Conservation (phyloP, 2,797 vertebrate species). For the Phrynocephalus forsythii region DNA sequence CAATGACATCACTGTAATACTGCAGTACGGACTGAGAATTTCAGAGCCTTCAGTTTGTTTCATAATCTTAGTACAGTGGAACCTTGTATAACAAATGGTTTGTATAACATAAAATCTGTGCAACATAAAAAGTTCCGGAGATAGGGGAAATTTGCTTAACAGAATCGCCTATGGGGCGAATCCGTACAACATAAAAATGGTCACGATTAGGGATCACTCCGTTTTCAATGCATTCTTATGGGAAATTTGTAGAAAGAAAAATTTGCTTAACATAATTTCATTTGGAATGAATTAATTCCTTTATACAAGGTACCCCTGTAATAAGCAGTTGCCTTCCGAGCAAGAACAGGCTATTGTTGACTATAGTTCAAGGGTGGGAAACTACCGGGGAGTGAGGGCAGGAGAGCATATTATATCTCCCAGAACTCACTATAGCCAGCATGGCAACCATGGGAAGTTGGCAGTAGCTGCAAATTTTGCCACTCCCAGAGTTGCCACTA, state of each 20-base stretch:
- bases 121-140: too few species aligned
- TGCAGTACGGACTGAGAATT: neutral
- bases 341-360: too few species aligned
- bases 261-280: too few species aligned
- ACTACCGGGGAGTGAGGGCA: neutral
- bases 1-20: conserved; percentile 33
- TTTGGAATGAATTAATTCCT: too few species aligned
- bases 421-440: neutral
- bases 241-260: too few species aligned
- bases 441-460: neutral
- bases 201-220: too few species aligned
- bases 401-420: neutral
- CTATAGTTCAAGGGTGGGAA: neutral
- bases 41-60: conserved; percentile 6
- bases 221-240: too few species aligned
- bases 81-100: too few species aligned
- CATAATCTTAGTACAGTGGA: neutral
- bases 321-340: neutral
- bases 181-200: too few species aligned
- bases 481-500: neutral
- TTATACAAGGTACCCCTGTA: neutral
- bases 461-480: neutral
- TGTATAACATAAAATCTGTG: too few species aligned
- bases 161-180: too few species aligned
- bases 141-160: too few species aligned